Evolutionary conservation across 2,888 invertebrate species (phyloP).

Genomic region (Bellardia bayeri): DNA sequence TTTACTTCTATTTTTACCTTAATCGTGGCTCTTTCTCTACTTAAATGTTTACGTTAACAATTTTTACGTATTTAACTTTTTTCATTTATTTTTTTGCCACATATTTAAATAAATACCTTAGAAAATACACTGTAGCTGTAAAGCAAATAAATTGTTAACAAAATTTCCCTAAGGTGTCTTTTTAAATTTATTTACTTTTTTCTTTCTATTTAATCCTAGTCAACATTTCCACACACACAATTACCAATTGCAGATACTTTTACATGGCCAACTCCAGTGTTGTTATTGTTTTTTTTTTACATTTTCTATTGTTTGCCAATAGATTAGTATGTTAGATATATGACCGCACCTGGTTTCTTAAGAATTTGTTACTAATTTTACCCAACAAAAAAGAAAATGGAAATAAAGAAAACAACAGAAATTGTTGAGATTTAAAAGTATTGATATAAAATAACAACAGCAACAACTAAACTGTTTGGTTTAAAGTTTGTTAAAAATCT

Average conservation of each 20-base stretch:
- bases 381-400: background rate
- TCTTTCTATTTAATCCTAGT: background rate
- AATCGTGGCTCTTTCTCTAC: too few species aligned
- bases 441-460: slow-evolving; percentile 24
- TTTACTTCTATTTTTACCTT: too few species aligned
- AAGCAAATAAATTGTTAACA: background rate
- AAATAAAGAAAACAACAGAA: background rate
- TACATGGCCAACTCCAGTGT: slow-evolving; percentile 23
- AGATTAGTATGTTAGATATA: slow-evolving; percentile 61
- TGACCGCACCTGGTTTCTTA: slow-evolving; percentile 64
- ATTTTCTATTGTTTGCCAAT: slow-evolving; percentile 45
- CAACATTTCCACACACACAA: background rate
- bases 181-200: slow-evolving; percentile 29
- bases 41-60: too few species aligned
- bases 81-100: too few species aligned
- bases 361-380: slow-evolving; percentile 65
- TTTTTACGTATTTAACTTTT: too few species aligned
- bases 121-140: background rate
- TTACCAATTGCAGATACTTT: background rate
- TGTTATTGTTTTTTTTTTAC: background rate
- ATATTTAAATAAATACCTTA: too few species aligned
- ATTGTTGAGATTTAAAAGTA: slow-evolving; percentile 31
- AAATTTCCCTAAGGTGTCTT: slow-evolving; percentile 49
- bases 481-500: slow-evolving; percentile 12
- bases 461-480: slow-evolving; percentile 8